Percentiles rank a stretch among this genome's conserved stretches.
phyloP scores from a whole-genome alignment of 2,113 vertebrate genomes.

The Plotosus lineatus region DNA sequence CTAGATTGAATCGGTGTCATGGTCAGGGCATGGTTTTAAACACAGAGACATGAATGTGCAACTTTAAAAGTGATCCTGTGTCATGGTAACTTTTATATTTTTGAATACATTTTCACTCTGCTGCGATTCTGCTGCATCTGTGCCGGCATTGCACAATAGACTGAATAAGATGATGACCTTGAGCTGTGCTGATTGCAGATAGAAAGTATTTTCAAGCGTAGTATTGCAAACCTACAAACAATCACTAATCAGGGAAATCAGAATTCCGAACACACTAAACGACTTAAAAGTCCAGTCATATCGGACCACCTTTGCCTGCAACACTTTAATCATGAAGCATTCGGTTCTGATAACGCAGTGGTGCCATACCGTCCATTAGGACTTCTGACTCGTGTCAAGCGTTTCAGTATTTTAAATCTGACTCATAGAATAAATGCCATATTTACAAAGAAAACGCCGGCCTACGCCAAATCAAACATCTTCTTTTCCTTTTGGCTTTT shows the following conservation, averaged over 20 bases:
- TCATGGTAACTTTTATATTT: conserved; percentile 4
- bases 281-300: background rate
- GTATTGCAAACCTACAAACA: background rate
- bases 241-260: background rate
- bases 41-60: background rate
- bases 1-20: conserved; percentile 14
- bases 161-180: conserved; percentile 5
- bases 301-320: background rate
- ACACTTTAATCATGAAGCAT: too few relatives aligned
- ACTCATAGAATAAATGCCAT: background rate
- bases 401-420: background rate
- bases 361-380: background rate
- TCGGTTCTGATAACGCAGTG: too few relatives aligned
- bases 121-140: background rate
- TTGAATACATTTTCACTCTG: background rate
- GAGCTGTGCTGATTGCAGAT: conserved; percentile 21
- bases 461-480: too few relatives aligned
- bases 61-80: background rate
- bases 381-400: background rate
- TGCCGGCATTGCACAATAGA: background rate
- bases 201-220: conserved; percentile 3
- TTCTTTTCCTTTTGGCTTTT: too few relatives aligned
- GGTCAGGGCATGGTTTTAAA: conserved; percentile 9
- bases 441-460: too few relatives aligned
- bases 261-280: background rate